phyloP scores from a whole-genome alignment of 2,797 vertebrate species.

The Stomatorhinus walkeri region DNA sequence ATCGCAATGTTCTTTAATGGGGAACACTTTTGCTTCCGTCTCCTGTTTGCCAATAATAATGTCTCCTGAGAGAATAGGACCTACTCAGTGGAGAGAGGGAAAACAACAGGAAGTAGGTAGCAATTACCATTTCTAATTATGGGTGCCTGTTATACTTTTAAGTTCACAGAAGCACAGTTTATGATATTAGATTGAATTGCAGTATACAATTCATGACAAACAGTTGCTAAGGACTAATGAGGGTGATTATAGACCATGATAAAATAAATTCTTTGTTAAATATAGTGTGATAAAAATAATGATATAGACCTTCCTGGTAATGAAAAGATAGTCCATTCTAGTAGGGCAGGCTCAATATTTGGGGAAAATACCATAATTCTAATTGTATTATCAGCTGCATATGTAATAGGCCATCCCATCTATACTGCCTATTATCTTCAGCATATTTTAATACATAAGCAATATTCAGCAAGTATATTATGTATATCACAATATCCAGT shows the following conservation, averaged over 20 bases:
- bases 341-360: neutral
- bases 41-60: neutral
- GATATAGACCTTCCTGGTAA: neutral
- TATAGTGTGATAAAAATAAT: neutral
- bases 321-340: neutral
- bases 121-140: neutral
- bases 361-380: neutral
- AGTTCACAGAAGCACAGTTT: neutral
- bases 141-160: neutral
- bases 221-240: neutral
- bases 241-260: neutral
- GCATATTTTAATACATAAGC: neutral
- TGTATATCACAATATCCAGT: neutral
- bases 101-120: neutral
- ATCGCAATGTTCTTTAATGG: neutral
- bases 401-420: neutral
- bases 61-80: neutral
- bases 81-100: neutral
- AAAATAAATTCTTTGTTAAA: neutral
- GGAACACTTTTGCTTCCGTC: neutral
- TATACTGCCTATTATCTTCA: neutral
- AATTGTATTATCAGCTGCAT: neutral
- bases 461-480: neutral
- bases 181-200: neutral
- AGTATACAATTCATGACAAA: neutral